A percentile compares a stretch with the other conserved stretches of the same genome.
phyloP scores from a whole-genome alignment of 2,113 vertebrate species.

The Brachypteracias leptosomus region DNA sequence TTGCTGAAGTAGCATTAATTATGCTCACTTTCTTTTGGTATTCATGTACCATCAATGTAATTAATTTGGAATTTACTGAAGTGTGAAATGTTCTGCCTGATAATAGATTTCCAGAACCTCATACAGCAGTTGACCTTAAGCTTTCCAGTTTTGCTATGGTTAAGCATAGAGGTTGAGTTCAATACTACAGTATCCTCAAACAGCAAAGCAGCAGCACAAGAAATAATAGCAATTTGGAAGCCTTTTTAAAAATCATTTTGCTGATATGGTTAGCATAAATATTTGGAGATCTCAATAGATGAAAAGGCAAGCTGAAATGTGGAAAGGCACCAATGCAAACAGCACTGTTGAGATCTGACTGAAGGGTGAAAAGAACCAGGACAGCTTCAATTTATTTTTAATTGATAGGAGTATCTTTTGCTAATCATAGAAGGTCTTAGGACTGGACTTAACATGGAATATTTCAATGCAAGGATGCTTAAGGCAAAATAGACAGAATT shows the following conservation, averaged over 20 bases:
- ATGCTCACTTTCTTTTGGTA: background rate
- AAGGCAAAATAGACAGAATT: background rate
- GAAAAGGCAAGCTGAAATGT: background rate
- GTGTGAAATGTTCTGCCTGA: slow-evolving; percentile 43
- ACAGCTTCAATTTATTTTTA: background rate
- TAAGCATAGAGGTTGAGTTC: background rate
- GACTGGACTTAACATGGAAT: background rate
- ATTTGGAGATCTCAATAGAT: background rate
- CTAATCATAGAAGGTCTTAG: background rate
- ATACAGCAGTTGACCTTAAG: background rate
- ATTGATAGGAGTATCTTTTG: background rate
- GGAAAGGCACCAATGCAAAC: background rate
- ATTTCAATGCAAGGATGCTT: background rate
- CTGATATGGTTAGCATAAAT: background rate
- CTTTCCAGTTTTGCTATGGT: background rate
- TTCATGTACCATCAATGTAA: slow-evolving; percentile 48
- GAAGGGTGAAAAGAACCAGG: background rate
- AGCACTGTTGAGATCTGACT: background rate
- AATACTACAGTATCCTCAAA: background rate
- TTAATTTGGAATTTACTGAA: slow-evolving; percentile 52
- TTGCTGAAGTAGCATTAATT: slow-evolving; percentile 38
- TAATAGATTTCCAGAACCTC: slow-evolving; percentile 53
- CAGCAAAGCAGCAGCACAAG: background rate
- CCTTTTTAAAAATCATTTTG: background rate
- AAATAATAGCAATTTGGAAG: background rate